Evolutionary conservation across 2,888 invertebrate genomes (phyloP).

Genomic region (Oscheius sp.): DNA sequence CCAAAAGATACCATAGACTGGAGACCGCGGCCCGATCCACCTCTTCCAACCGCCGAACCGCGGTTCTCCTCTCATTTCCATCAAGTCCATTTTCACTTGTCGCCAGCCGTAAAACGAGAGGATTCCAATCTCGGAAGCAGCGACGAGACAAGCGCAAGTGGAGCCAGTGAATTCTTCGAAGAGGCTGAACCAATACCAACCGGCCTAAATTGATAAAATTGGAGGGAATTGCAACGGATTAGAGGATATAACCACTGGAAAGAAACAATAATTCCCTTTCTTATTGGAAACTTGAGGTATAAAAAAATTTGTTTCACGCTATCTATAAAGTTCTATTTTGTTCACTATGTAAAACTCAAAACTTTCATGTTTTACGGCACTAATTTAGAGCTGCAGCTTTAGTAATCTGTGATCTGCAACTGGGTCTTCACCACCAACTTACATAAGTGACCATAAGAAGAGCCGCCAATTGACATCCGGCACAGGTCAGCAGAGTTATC

Average conservation of each 20-base stretch:
- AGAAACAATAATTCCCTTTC: too few relatives aligned
- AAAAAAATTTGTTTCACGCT: too few relatives aligned
- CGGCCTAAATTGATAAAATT: slow-evolving; percentile 4
- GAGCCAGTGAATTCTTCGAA: slow-evolving; percentile 27
- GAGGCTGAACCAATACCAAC: slow-evolving; percentile 31
- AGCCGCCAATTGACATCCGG: slow-evolving; percentile 18
- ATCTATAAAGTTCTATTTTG: too few relatives aligned
- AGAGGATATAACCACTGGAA: too few relatives aligned
- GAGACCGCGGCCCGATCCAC: slow-evolving; percentile 6
- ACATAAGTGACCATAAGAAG: slow-evolving; percentile 40
- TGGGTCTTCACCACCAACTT: too few relatives aligned
- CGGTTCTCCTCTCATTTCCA: slow-evolving; percentile 17
- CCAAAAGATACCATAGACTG: slow-evolving; percentile 9
- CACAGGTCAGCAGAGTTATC: slow-evolving; percentile 25
- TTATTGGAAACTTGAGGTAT: too few relatives aligned
- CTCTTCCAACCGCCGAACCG: neutral
- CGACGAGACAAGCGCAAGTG: slow-evolving; percentile 11
- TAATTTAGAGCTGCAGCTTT: too few relatives aligned
- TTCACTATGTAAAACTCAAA: too few relatives aligned
- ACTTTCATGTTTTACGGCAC: too few relatives aligned
- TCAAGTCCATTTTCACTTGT: slow-evolving; percentile 6
- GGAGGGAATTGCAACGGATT: too few relatives aligned
- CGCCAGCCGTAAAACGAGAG: slow-evolving; percentile 9
- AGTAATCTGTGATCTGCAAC: too few relatives aligned
- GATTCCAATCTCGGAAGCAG: slow-evolving; percentile 11